Evolutionary conservation across 92 coral and sea anemone species (phyloP).

Genomic region (Bergia puertoricense): DNA sequence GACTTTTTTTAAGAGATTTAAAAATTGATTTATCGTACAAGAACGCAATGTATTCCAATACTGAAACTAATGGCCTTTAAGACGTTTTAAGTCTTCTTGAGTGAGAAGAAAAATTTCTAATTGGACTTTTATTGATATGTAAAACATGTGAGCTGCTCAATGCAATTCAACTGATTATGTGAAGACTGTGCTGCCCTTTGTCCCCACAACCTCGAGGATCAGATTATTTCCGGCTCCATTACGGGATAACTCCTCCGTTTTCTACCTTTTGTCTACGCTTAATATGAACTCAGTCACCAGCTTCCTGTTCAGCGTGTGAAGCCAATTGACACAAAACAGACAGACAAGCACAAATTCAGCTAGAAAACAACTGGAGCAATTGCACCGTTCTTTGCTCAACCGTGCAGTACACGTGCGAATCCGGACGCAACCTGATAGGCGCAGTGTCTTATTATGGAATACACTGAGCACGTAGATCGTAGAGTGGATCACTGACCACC

Average conservation of each 20-base stretch:
- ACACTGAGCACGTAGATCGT: no score
- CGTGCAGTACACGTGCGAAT: neutral
- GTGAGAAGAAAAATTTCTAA: conserved; percentile 10
- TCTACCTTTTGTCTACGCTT: conserved; percentile 10
- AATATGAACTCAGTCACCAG: conserved; percentile 27
- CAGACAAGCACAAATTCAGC: neutral
- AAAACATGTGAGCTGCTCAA: conserved; percentile 1
- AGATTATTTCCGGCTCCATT: conserved; percentile 45
- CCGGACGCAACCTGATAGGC: no score
- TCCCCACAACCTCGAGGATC: neutral
- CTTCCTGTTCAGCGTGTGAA: conserved; percentile 10
- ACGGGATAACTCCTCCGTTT: conserved; percentile 13
- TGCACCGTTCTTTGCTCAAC: neutral
- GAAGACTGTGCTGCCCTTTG: conserved; percentile 3
- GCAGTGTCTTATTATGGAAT: no score
- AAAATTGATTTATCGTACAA: neutral
- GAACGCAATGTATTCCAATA: neutral
- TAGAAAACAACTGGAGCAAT: neutral
- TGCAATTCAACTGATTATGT: neutral
- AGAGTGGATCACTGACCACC: no score
- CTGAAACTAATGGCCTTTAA: neutral
- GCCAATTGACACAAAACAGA: conserved; percentile 21
- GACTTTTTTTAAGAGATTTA: neutral
- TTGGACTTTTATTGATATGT: conserved; percentile 31
- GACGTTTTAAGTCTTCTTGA: conserved; percentile 4